These are phyloP conservation scores for Drosophila chauvacae DNA, from an alignment of 1,140 invertebrate species.

Conservation along the genomic window DNA sequence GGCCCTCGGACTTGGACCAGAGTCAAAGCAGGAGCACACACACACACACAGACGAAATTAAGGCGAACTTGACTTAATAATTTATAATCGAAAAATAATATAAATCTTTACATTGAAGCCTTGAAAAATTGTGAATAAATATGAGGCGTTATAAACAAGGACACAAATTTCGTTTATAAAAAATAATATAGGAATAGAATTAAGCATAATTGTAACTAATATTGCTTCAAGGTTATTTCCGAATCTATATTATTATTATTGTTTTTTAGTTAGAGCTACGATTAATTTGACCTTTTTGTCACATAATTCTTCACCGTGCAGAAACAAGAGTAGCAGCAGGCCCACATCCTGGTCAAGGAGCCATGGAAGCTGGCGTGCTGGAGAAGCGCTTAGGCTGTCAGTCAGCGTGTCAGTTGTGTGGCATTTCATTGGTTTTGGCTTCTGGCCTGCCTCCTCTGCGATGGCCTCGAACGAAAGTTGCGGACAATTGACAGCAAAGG, in stretches of 20 bases:
- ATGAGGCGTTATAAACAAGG: no score
- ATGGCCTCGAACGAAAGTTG: constrained; percentile 37
- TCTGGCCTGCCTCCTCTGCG: constrained; percentile 8
- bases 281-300: neutral
- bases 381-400: constrained; percentile 57
- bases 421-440: constrained; percentile 55
- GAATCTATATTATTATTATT: no score
- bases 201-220: neutral
- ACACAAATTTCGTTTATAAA: no score
- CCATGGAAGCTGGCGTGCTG: constrained; percentile 16
- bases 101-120: neutral
- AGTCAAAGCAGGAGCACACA: neutral
- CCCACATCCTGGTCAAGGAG: constrained; percentile 16
- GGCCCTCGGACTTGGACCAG: neutral
- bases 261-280: neutral
- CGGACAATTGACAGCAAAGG: constrained; percentile 45
- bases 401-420: constrained; percentile 64
- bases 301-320: constrained; percentile 6
- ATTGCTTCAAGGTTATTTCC: no score
- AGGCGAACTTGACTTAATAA: neutral
- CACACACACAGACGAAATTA: neutral
- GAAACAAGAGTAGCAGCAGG: neutral
- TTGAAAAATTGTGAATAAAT: no score
- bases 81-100: neutral
- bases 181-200: neutral